Evolutionary conservation across 2,113 vertebrate genomes (phyloP).

Genomic region (Alethe castanea): DNA sequence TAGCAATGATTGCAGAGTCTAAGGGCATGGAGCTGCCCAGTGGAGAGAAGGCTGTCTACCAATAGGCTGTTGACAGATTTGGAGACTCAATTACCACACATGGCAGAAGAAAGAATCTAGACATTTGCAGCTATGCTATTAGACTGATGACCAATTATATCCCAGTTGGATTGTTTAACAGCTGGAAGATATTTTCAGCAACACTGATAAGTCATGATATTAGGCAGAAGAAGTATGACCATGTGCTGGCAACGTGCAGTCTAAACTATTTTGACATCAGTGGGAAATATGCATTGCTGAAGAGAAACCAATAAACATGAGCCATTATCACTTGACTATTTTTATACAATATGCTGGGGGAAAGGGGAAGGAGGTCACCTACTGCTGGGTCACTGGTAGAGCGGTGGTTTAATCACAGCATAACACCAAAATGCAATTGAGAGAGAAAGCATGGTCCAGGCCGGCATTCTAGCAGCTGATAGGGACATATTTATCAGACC

Average conservation of each 20-base stretch:
- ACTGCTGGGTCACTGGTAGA: neutral
- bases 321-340: neutral
- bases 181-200: constrained; percentile 3
- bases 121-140: neutral
- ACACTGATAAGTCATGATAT: neutral
- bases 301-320: neutral
- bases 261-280: neutral
- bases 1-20: neutral
- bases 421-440: neutral
- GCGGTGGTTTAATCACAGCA: neutral
- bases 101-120: neutral
- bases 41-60: neutral
- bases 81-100: neutral
- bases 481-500: neutral
- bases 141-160: constrained; percentile 9
- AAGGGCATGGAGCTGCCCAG: neutral
- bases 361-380: neutral
- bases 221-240: neutral
- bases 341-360: neutral
- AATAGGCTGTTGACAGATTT: constrained; percentile 7
- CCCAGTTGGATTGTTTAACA: neutral
- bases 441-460: neutral
- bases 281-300: neutral
- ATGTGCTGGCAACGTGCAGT: neutral
- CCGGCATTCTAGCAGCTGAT: neutral